phyloP scores from a whole-genome alignment of 2,888 invertebrate genomes.

The Peribatodes rhomboidaria region DNA sequence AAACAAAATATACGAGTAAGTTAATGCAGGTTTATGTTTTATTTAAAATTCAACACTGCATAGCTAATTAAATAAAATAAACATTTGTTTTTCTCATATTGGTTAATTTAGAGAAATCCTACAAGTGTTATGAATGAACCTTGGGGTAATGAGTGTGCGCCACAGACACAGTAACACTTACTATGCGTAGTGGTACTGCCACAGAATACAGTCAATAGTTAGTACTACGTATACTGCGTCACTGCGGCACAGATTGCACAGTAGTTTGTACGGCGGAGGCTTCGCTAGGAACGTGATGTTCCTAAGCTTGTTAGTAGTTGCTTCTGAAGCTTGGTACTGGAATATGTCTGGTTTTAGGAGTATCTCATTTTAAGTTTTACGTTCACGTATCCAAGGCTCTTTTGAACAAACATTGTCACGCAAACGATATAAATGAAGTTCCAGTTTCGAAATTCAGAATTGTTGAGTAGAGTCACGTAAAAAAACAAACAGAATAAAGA shows the following conservation, averaged over 20 bases:
- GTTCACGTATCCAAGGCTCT: background rate
- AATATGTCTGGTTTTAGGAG: background rate
- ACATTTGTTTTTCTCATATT: slow-evolving; percentile 3
- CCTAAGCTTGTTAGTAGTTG: slow-evolving; percentile 6
- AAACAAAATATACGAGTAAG: no score
- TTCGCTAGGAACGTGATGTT: background rate
- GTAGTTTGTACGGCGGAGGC: background rate
- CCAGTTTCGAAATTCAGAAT: background rate
- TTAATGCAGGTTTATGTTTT: no score
- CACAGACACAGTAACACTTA: slow-evolving; percentile 1
- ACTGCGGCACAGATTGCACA: slow-evolving; percentile 1
- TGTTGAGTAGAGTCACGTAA: background rate
- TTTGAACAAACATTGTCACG: background rate
- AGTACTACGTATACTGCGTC: slow-evolving; percentile 1
- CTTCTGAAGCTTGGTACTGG: background rate
- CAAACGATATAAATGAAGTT: background rate
- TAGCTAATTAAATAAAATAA: no score
- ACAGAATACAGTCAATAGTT: no score
- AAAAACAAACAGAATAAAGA: no score
- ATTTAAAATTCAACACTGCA: no score
- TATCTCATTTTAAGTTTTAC: background rate
- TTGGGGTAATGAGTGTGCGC: slow-evolving; percentile 43
- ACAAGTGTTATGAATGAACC: slow-evolving; percentile 45
- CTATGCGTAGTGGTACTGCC: background rate
- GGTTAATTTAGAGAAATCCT: slow-evolving; percentile 48